Evolutionary conservation across 2,113 vertebrate genomes (phyloP), one percentile per base, ranked within the genome.

Genomic region (Hiodon tergisus): DNA sequence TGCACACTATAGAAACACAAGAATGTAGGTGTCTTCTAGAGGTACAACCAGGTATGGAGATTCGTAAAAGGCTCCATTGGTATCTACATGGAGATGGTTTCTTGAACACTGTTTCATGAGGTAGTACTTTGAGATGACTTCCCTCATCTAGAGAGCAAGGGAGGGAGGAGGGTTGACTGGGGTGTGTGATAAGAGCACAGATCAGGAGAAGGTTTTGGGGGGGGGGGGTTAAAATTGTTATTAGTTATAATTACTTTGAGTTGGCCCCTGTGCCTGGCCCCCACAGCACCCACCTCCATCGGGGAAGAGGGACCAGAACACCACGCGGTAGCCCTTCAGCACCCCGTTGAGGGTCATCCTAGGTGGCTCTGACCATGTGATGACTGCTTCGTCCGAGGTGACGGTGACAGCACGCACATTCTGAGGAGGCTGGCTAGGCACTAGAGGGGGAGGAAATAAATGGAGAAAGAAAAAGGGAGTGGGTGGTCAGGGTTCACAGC

Each of bases 271-370:
- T 79, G 83, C 80, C 77, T 82, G 87, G 83, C 84, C 85, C 84
- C 86, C 85, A 87, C 85, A 88, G 85, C 85, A 92, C 95, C 92
- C 88, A 96, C 97, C 97, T 83, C 97, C 97, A 1, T 98, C 96
- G 71, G 94, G 90, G 82, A 96, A 98, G 83, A 99, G 93, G 62
- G 96, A 98, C 96, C 96, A 99, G 92, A 96, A 99, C 87, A 99
- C 96, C 85, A 99, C 95, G 0, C 97, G 89, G 83, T 98, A 99
- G 3, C 97, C 97, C 89, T 97, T 98, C 81, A 99, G 91, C 82
- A 99, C 94, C 3, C 97, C 97, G 1, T 99, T 98, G 85, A 98
- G 95, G 13, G 96, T 98, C 88, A 95, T 95, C 79, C 96, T 92
- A 0, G 97, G 96, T 54, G 97, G 97, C 86, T 98, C 96, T 0